Conservation (phyloP, 2,113 vertebrate genomes). For the Physeter macrocephalus region DNA sequence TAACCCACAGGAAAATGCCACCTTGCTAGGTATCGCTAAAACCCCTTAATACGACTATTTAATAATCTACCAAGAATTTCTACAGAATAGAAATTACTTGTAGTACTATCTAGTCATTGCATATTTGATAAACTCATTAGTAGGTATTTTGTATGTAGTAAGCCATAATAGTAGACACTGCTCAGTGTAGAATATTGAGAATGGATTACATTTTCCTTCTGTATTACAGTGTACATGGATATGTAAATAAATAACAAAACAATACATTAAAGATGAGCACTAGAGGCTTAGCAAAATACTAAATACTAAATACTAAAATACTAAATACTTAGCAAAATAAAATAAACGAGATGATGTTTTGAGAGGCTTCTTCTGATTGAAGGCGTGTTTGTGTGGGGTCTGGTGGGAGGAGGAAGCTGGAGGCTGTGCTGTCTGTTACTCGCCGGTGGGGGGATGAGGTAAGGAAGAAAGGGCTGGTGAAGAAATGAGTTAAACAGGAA, state of each 20-base stretch:
- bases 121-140: not conserved
- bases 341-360: not conserved
- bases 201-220: not conserved
- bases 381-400: not conserved
- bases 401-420: not conserved
- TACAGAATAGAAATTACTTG: not conserved
- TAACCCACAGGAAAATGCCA: not conserved
- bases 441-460: no score
- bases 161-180: not conserved
- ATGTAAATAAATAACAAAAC: not conserved
- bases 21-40: not conserved
- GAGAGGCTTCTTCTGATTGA: not conserved
- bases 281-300: not conserved
- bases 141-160: not conserved
- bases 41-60: not conserved
- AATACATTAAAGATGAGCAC: not conserved
- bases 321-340: slow-evolving; percentile 3
- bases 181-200: not conserved
- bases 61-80: not conserved
- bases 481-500: not conserved
- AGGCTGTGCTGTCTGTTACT: not conserved
- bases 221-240: not conserved
- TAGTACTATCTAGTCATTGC: not conserved
- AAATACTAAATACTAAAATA: no score
- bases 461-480: not conserved